Base-by-base conservation (phyloP, 2,888 invertebrate genomes). In the Kuschelorhynchus macadamiae region DNA sequence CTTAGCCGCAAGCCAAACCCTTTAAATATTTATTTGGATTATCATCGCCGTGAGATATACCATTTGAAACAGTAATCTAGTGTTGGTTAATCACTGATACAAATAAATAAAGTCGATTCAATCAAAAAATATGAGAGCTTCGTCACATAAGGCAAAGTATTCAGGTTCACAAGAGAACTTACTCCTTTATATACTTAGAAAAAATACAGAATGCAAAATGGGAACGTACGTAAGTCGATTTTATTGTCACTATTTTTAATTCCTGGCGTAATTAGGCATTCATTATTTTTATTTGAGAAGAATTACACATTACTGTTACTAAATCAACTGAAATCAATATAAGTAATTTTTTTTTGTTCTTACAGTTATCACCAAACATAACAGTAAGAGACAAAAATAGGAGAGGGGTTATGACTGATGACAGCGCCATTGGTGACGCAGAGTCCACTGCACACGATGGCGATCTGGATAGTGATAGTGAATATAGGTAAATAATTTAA, bases 381-480 rank as follows among this genome's bases (percentile, higher is more conserved):
- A 71, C 70, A 21, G 49, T 72, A 49, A 63, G 72, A 41, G 61
- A 71, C 30, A 60, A 55, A 53, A 74, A 67, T 56, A 76, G 77
- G 72, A 75, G 77, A 69, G 77, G 77, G 46, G 75, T 77, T 52
- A 75, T 79, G 88, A 76, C 90, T 88, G 79, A 80, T 67, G 80
- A 79, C 32, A 79, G 79, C 46, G 80, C 80, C 47, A 77, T 78
- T 12, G 77, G 77, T 7, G 77, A 77, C 36, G 73, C 69, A n/a
- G 83, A 83, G 72, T 92, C 92, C 14, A 93, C 92, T 7, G 94
- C 95, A 66, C 94, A 95, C 78, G 95, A 95, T 74, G 89, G 93
- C 0, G 95, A 95, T 76, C 94, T 95, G 76, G 94, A 93, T 78
- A 93, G 93, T 0, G 93, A 95, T 79, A 92, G 93, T 0, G 92